Conservation (phyloP, 2,113 vertebrate genomes). For the Stercorarius parasiticus region DNA sequence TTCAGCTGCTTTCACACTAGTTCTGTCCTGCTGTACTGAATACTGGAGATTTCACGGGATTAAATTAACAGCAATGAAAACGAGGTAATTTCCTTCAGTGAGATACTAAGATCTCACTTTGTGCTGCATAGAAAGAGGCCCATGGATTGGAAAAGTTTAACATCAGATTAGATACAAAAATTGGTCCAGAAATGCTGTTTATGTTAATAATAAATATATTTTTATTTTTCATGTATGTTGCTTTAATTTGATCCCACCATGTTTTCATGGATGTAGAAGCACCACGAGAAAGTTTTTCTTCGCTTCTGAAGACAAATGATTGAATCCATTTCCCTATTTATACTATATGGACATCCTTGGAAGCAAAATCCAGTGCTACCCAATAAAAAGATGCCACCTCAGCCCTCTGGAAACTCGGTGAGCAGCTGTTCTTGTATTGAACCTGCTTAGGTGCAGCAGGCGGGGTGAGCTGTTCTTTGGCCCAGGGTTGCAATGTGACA, state of each 20-base stretch:
- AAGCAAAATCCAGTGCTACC: neutral
- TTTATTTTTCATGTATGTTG: neutral
- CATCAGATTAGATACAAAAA: neutral
- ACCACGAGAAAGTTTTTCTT: neutral
- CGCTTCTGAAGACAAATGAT: neutral
- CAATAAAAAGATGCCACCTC: neutral
- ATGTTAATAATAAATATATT: neutral
- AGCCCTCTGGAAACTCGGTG: neutral
- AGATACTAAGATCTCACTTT: neutral
- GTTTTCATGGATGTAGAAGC: neutral
- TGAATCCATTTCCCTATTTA: neutral
- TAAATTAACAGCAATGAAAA: neutral
- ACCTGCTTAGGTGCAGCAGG: neutral
- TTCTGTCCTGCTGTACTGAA: neutral
- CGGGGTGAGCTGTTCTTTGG: neutral
- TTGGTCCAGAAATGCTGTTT: neutral
- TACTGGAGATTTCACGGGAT: neutral
- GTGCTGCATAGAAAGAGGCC: neutral
- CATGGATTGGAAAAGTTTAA: neutral
- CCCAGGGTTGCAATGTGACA: neutral
- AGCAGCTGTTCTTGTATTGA: neutral
- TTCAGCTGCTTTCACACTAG: neutral
- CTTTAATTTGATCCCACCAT: neutral
- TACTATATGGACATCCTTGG: neutral
- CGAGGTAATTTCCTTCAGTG: neutral